Conservation (phyloP, 1,140 invertebrate genomes). For the Trichonephila clavata region DNA sequence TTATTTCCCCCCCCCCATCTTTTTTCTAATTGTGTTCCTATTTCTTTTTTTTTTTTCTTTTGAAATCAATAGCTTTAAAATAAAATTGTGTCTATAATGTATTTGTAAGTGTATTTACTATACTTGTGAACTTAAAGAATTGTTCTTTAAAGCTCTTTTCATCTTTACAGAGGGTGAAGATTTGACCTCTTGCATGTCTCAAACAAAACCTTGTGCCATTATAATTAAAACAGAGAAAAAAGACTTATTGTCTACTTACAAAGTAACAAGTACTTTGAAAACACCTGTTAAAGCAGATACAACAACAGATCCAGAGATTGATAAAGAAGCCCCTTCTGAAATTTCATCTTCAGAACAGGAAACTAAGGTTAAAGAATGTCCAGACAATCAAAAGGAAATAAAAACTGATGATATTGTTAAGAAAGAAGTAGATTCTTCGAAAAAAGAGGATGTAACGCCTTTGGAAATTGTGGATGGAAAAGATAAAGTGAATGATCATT, state of each 20-base stretch:
- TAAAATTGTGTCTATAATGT: too few species aligned
- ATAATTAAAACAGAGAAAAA: constrained; percentile 73
- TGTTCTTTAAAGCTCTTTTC: background rate
- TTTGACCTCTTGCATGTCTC: constrained; percentile 49
- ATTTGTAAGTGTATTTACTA: too few species aligned
- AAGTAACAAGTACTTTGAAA: background rate
- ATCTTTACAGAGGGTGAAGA: constrained; percentile 57
- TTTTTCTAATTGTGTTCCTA: too few species aligned
- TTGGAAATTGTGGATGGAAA: constrained; percentile 48
- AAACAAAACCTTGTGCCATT: constrained; percentile 64
- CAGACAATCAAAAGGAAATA: background rate
- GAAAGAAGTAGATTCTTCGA: background rate
- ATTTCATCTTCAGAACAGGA: background rate
- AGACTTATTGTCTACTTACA: background rate
- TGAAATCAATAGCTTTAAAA: too few species aligned
- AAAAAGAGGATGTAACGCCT: background rate
- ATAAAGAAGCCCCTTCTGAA: background rate
- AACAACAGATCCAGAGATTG: background rate
- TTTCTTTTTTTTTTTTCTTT: too few species aligned
- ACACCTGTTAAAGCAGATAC: background rate
- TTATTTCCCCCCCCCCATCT: too few species aligned
- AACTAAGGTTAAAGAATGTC: background rate
- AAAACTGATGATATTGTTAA: constrained; percentile 6
- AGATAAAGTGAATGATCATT: too few species aligned
- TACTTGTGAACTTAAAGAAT: too few species aligned